Evolutionary conservation across 2,113 vertebrate genomes (phyloP).

Genomic region (Scophthalmus maximus): DNA sequence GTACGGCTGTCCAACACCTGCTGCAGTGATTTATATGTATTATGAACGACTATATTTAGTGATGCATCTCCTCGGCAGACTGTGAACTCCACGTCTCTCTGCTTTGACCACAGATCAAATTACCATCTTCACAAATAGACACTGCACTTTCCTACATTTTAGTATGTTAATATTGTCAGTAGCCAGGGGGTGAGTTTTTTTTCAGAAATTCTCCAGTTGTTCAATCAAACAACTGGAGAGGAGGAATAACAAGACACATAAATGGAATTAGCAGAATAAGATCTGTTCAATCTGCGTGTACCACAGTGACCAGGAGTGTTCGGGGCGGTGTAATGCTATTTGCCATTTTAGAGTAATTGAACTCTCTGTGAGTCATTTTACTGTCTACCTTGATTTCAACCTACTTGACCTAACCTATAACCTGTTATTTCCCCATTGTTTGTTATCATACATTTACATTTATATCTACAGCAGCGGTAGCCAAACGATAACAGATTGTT

Average conservation of each 20-base stretch:
- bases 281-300: background rate
- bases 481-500: no score
- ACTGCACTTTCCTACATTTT: slow-evolving; percentile 27
- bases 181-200: background rate
- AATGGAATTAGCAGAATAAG: background rate
- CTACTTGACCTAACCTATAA: background rate
- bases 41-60: slow-evolving; percentile 41
- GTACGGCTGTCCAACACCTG: slow-evolving; percentile 24
- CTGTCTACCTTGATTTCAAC: background rate
- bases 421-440: background rate
- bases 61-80: no score
- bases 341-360: background rate
- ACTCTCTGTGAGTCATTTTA: background rate
- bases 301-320: background rate
- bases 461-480: background rate
- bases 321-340: background rate
- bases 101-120: slow-evolving; percentile 2
- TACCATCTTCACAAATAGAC: slow-evolving; percentile 32
- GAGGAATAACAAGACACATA: no score
- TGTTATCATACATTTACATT: background rate
- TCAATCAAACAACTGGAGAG: background rate
- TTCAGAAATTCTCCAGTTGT: no score
- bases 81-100: no score
- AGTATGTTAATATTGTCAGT: slow-evolving; percentile 35
- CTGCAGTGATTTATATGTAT: slow-evolving; percentile 29